A percentile compares a stretch with the other conserved stretches of the same genome.
These are phyloP conservation scores for Caranx melampygus DNA, from an alignment of 2,113 vertebrate genomes.

Conservation along the genomic window DNA sequence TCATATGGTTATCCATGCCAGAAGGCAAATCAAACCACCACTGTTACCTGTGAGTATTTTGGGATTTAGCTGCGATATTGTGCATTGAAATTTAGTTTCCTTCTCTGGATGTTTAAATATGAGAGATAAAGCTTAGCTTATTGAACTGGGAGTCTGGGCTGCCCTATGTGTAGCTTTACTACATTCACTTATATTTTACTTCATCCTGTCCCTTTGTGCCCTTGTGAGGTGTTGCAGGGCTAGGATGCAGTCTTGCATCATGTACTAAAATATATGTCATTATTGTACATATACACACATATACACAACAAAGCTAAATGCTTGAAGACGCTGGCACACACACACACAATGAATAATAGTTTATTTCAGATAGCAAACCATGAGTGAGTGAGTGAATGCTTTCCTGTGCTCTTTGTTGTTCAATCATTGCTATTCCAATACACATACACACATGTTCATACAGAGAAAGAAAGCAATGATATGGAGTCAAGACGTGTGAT, in stretches of 20 bases:
- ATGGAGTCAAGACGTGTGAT: slow-evolving; percentile 46
- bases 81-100: slow-evolving; percentile 68
- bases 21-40: slow-evolving; percentile 56
- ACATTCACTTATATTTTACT: slow-evolving; percentile 37
- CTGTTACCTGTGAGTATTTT: slow-evolving; percentile 55
- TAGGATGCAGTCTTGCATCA: slow-evolving; percentile 50
- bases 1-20: slow-evolving; percentile 55
- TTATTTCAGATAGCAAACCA: slow-evolving; percentile 25
- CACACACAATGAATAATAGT: slow-evolving; percentile 6
- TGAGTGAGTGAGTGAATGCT: slow-evolving; percentile 18
- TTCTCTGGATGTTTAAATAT: slow-evolving; percentile 66
- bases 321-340: slow-evolving; percentile 6
- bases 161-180: slow-evolving; percentile 32
- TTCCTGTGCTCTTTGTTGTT: slow-evolving; percentile 33
- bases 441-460: slow-evolving; percentile 29
- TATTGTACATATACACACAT: slow-evolving; percentile 14
- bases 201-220: slow-evolving; percentile 18
- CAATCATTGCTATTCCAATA: slow-evolving; percentile 9
- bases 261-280: slow-evolving; percentile 27
- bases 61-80: slow-evolving; percentile 65
- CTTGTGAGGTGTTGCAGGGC: slow-evolving; percentile 30
- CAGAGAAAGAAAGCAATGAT: slow-evolving; percentile 58
- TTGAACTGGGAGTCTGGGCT: slow-evolving; percentile 72
- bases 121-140: slow-evolving; percentile 61
- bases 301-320: slow-evolving; percentile 9